Base-by-base conservation (phyloP, 2,113 vertebrate genomes). In the Psittacula cyanocephala region DNA sequence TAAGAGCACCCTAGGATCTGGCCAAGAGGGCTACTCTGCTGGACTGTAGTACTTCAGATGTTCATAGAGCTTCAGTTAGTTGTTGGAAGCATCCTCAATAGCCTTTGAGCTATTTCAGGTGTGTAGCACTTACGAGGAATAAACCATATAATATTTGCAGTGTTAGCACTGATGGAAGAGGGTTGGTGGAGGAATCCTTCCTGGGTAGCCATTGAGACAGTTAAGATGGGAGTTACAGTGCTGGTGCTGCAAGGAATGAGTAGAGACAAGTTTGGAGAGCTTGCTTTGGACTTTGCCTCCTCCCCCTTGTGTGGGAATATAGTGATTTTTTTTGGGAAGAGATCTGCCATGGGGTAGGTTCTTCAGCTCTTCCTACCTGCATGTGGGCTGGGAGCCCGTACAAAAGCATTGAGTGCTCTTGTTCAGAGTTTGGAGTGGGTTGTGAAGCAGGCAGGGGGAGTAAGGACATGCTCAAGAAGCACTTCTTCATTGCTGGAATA, bases 281-380 rank as follows among this genome's bases (percentile, higher is more conserved):
- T 90, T 81, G 41, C 19, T 2, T 8, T 78, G 85, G 53, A 70
- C 91, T 88, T 74, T 41, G 44, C 72, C 86, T 93, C 92, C 93
- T n/a, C 57, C 92, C 94, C 88, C 31, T 3, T 86, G 65, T 86
- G 88, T 93, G 93, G 90, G 88, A 88, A 88, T 72, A 17, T 10
- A 86, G 90, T 64, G 43, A 41, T 92, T 82, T 81, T 37, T 37
- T 85, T 81, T 83, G 28, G 49, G 9, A 84, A 92, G 77, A 57
- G 33, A 91, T 95, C 57, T 92, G 89, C 80, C 55, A 79, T 84
- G 39, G 92, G 69, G 44, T 90, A 49, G 85, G 28, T 81, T 90
- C 62, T 91, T 91, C 47, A 96, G 71, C 64, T 91, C 18, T 86
- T 95, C 82, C 92, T 93, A 95, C 95, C 95, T 94, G 79, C 63